Conservation (phyloP, 1,140 invertebrate genomes). For the Sarcophaga peregrina region DNA sequence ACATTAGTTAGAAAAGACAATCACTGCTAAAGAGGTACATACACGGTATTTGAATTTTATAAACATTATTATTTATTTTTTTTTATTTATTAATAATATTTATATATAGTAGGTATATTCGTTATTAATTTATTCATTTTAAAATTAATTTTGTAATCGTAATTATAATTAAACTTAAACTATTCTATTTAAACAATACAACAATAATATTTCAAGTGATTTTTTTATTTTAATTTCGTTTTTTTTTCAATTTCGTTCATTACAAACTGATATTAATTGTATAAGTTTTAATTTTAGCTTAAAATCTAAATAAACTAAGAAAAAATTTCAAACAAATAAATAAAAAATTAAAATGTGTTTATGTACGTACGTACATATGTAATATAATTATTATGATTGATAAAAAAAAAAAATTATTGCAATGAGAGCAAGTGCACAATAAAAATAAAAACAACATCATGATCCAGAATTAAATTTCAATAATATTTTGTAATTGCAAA, state of each 20-base stretch:
- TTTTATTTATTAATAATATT: not conserved
- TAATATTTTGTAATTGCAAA: too few relatives aligned
- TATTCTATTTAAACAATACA: not conserved
- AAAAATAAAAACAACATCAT: too few relatives aligned
- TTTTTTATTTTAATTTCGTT: not conserved
- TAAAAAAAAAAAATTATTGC: not conserved
- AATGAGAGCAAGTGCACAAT: too few relatives aligned
- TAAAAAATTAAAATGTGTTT: slow-evolving; percentile 5
- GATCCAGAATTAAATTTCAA: too few relatives aligned
- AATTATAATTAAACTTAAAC: not conserved
- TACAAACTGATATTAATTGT: too few relatives aligned
- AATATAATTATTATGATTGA: not conserved
- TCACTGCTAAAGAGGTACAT: too few relatives aligned
- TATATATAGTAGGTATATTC: not conserved
- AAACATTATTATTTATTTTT: not conserved
- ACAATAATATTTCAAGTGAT: not conserved
- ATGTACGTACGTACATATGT: not conserved
- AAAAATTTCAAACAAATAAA: not conserved
- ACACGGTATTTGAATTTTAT: too few relatives aligned
- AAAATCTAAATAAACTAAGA: not conserved
- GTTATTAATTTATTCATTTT: not conserved
- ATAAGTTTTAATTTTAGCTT: not conserved
- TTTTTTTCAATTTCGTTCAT: not conserved
- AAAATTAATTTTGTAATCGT: not conserved
- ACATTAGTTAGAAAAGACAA: too few relatives aligned